Evolutionary conservation across 2,797 vertebrate species (phyloP).

Genomic region (Chiloscyllium punctatum): DNA sequence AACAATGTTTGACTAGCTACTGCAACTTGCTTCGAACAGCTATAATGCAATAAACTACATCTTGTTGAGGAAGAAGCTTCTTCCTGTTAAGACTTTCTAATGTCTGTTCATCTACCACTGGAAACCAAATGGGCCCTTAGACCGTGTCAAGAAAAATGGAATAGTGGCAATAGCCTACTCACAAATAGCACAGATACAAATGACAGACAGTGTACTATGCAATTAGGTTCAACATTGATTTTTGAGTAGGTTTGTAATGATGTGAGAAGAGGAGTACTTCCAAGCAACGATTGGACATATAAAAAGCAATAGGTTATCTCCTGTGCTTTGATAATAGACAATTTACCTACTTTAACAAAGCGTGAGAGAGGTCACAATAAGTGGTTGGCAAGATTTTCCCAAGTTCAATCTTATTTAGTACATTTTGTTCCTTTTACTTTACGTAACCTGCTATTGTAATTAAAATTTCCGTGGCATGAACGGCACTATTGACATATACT

Average conservation of each 20-base stretch:
- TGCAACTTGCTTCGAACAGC: too few species aligned
- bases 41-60: too few species aligned
- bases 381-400: background rate
- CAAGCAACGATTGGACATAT: background rate
- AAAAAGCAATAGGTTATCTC: background rate
- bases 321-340: background rate
- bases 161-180: too few species aligned
- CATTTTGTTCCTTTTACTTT: background rate
- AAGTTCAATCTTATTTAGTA: too few species aligned
- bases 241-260: background rate
- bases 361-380: background rate
- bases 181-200: background rate
- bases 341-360: background rate
- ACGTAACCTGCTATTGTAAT: background rate
- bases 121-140: too few species aligned
- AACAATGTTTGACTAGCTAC: too few species aligned
- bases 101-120: too few species aligned
- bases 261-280: background rate
- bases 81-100: too few species aligned
- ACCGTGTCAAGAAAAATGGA: too few species aligned
- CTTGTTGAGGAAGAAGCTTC: too few species aligned
- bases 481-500: background rate
- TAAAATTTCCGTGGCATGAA: background rate
- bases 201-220: too few species aligned
- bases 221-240: background rate